Evolutionary conservation across 2,888 invertebrate species (phyloP).

Genomic region (Luperina nickerlii): DNA sequence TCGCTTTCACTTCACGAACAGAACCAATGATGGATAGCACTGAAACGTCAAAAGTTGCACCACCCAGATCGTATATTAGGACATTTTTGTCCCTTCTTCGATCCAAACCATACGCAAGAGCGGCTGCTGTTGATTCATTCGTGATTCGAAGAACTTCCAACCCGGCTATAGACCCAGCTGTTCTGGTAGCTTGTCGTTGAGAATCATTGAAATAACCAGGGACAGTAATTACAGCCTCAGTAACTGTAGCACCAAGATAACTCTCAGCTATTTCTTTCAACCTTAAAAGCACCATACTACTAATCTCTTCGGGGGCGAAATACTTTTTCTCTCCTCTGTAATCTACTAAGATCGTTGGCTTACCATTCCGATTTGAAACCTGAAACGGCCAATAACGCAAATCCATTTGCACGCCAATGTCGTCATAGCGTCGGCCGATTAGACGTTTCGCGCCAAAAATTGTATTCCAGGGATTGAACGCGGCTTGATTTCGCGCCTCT

Average conservation of each 20-base stretch:
- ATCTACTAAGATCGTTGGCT: constrained; percentile 78
- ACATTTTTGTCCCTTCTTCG: constrained; percentile 73
- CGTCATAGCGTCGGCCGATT: constrained; percentile 80
- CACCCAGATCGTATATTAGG: constrained; percentile 82
- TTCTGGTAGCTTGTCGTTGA: constrained; percentile 80
- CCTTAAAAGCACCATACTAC: constrained; percentile 80
- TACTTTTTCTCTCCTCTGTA: constrained; percentile 74
- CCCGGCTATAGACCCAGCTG: constrained; percentile 80
- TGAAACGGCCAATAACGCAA: constrained; percentile 79
- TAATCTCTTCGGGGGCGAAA: constrained; percentile 82
- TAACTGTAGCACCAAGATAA: constrained; percentile 75
- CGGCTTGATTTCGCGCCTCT: constrained; percentile 79
- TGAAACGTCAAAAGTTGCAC: constrained; percentile 83
- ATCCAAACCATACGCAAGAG: constrained; percentile 79
- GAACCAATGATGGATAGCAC: constrained; percentile 75
- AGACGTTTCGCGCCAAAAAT: constrained; percentile 81
- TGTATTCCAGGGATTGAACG: constrained; percentile 79
- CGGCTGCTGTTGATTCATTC: constrained; percentile 83
- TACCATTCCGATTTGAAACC: constrained; percentile 79
- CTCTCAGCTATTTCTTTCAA: constrained; percentile 81
- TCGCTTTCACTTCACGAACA: constrained; percentile 79
- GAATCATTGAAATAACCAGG: constrained; percentile 83
- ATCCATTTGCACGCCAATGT: constrained; percentile 80
- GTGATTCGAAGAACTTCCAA: constrained; percentile 79
- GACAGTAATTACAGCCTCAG: constrained; percentile 82